These are phyloP conservation scores for Apamea crenata DNA, from an alignment of 2,888 invertebrate species.

Conservation along the genomic window DNA sequence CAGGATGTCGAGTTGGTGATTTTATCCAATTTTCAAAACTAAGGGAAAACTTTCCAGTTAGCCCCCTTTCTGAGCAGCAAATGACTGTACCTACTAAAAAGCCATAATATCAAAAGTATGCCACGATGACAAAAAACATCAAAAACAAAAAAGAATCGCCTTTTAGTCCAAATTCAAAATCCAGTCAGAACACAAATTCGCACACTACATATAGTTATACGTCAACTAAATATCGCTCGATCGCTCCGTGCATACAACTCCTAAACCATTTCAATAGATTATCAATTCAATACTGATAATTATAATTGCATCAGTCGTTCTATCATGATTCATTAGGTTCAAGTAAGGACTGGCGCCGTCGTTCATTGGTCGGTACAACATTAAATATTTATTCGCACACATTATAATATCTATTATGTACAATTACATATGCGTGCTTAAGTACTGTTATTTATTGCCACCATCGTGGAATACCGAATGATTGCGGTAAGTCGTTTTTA, in stretches of 20 bases:
- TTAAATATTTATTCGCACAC: conserved; percentile 39
- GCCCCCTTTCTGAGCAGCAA: neutral
- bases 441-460: conserved; percentile 3
- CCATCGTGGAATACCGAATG: neutral
- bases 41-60: neutral
- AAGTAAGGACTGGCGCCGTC: conserved; percentile 56
- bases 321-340: conserved; percentile 62
- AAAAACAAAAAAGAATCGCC: neutral
- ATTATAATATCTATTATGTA: conserved; percentile 31
- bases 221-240: conserved; percentile 20
- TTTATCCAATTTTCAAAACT: neutral
- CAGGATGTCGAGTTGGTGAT: too few species aligned
- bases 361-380: conserved; percentile 40
- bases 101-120: neutral
- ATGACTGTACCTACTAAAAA: neutral
- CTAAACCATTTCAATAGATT: conserved; percentile 52
- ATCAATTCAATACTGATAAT: conserved; percentile 63
- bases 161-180: conserved; percentile 17
- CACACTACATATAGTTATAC: neutral
- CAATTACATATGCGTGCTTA: conserved; percentile 3
- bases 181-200: too few species aligned
- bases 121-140: neutral
- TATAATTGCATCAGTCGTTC: conserved; percentile 62
- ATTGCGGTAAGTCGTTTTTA: neutral
- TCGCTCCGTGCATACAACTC: conserved; percentile 13